Evolutionary conservation across 2,113 vertebrate species (phyloP), one percentile per base, ranked within the genome.

Genomic region (Vidua chalybeata): DNA sequence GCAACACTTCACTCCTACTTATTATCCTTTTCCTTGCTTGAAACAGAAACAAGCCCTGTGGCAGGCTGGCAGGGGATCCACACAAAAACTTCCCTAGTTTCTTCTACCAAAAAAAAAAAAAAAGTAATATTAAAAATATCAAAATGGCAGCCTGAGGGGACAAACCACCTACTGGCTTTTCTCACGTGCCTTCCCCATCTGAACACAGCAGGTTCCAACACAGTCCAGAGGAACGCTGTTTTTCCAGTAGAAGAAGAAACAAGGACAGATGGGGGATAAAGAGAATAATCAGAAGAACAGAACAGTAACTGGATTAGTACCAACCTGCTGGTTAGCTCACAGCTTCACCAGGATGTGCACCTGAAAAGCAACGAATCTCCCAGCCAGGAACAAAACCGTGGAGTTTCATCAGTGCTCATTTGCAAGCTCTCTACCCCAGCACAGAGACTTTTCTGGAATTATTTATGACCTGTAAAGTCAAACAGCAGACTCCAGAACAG

Each of bases 301-400:
- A 63, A 19, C 15, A 83, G 2, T 84, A 35, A 54, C 6, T 22
- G 21, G n/a, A 31, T 62, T 51, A 58, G 5, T 7, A 22, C 8
- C 28, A 74, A 54, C 72, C 79, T 87, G 31, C 37, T 91, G 51
- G 37, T 81, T 89, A 41, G 35, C 43, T 81, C 73, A 43, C 35
- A 75, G 48, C 56, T 75, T 75, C 79, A 66, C 46, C 75, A 71
- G 73, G 78, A 66, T 21, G 41, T 37, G 28, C 13, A 21, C 11
- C 14, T 35, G 48, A 64, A 72, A 67, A 61, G 4, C 16, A 37
- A 18, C 1, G 2, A 41, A n/a, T 33, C 31, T 76, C 52, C 41
- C 46, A 89, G 58, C 24, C 59, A 33, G n/a, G 43, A 83, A 33
- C 28, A 71, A 73, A 43, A 21, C 2, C 3, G 10, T 0, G 0